Conservation (phyloP, 92 coral and sea anemone genomes). For the Siderastrea siderea region DNA sequence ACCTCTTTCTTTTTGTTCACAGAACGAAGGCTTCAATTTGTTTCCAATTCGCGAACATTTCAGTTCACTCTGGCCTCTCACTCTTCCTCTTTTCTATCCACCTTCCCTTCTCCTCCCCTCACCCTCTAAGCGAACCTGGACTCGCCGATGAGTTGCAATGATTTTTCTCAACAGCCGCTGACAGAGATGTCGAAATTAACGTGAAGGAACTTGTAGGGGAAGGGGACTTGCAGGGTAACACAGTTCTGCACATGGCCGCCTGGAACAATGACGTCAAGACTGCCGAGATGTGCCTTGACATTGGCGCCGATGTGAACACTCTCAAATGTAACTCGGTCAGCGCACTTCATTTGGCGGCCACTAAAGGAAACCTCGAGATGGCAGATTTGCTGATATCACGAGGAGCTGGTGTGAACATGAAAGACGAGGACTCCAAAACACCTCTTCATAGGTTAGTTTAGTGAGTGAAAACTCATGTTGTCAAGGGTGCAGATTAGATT, state of each 20-base stretch:
- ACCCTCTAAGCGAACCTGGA: no score
- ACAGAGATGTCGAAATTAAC: background rate
- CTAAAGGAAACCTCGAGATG: conserved; percentile 73
- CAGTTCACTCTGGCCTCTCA: no score
- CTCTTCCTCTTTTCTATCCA: no score
- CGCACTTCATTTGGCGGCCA: conserved; percentile 80
- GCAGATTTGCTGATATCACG: conserved; percentile 54
- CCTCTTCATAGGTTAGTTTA: conserved; percentile 72
- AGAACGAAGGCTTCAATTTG: no score
- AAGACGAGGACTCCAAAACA: conserved; percentile 61
- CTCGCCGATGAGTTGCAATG: background rate
- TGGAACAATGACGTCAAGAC: conserved; percentile 48
- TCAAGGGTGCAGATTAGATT: background rate
- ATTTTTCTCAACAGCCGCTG: background rate
- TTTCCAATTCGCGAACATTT: no score
- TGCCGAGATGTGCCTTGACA: conserved; percentile 51
- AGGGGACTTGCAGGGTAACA: conserved; percentile 59
- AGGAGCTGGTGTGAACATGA: conserved; percentile 67
- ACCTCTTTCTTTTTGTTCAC: no score
- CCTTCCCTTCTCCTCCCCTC: no score
- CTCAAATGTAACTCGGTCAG: conserved; percentile 49
- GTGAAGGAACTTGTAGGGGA: conserved; percentile 11
- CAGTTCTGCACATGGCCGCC: conserved; percentile 74
- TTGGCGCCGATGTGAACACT: conserved; percentile 66
- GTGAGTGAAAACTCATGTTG: background rate